Conservation (phyloP, 2,888 invertebrate species). For the Drosophila siamana region DNA sequence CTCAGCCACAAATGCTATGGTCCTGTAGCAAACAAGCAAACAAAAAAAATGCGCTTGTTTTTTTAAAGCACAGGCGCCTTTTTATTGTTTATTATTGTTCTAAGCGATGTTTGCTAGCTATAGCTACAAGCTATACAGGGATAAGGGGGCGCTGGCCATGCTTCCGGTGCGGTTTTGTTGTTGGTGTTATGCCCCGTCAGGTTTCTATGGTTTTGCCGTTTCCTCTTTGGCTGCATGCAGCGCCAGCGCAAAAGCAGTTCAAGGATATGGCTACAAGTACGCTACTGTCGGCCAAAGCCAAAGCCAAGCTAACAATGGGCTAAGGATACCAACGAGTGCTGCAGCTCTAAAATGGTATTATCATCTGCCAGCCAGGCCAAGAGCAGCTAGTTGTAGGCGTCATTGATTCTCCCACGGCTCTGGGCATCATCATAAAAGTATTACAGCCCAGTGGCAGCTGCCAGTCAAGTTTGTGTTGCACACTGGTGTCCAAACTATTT, state of each 20-base stretch:
- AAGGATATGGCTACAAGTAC: conserved; percentile 60
- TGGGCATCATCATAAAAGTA: conserved; percentile 77
- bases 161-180: conserved; percentile 67
- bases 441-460: conserved; percentile 59
- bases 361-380: conserved; percentile 53
- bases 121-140: conserved; percentile 1
- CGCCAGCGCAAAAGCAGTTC: conserved; percentile 68
- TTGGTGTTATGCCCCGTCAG: conserved; percentile 57
- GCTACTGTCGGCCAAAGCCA: conserved; percentile 22
- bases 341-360: conserved; percentile 61
- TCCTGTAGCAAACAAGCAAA: conserved; percentile 6
- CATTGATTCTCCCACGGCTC: conserved; percentile 52
- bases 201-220: conserved; percentile 69
- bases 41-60: neutral
- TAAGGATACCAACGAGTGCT: conserved; percentile 38
- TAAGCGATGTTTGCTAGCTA: conserved; percentile 68
- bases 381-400: neutral
- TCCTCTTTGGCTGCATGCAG: conserved; percentile 54
- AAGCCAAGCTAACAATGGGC: conserved; percentile 46
- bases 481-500: conserved; percentile 22
- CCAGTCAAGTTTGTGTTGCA: conserved; percentile 22
- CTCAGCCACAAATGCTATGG: conserved; percentile 39
- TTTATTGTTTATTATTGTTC: conserved; percentile 80
- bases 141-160: conserved; percentile 1
- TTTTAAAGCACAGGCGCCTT: conserved; percentile 47